These are phyloP conservation scores for Dendrocopos noguchii DNA, from an alignment of 2,113 vertebrate genomes.

Conservation along the genomic window DNA sequence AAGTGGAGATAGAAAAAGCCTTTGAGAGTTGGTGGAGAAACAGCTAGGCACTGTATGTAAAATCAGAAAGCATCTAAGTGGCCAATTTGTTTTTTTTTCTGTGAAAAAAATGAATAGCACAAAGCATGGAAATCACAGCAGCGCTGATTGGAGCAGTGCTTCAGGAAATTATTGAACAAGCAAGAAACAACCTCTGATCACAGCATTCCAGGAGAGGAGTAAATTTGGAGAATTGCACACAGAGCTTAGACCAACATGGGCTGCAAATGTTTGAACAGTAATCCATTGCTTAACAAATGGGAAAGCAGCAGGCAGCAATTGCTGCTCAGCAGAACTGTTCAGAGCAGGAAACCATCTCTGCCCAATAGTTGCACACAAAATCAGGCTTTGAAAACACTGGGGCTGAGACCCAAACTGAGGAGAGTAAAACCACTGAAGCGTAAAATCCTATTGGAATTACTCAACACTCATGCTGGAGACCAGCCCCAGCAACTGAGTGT, in stretches of 20 bases:
- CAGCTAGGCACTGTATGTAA: neutral
- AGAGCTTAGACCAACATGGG: neutral
- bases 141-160: neutral
- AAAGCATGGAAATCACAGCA: neutral
- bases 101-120: neutral
- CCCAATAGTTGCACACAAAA: neutral
- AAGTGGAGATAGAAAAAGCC: neutral
- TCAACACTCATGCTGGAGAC: neutral
- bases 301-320: slow-evolving; percentile 23
- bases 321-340: slow-evolving; percentile 7
- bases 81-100: neutral
- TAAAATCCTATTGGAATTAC: slow-evolving; percentile 53
- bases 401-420: neutral
- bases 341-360: slow-evolving; percentile 13
- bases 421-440: neutral
- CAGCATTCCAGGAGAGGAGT: slow-evolving; percentile 1
- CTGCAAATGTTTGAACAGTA: slow-evolving; percentile 23
- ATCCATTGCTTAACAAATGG: slow-evolving; percentile 51
- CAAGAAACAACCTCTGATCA: neutral
- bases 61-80: slow-evolving; percentile 15
- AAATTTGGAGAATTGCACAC: neutral
- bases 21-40: neutral
- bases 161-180: slow-evolving; percentile 32
- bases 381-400: slow-evolving; percentile 1
- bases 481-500: neutral